Percentiles rank a stretch among this genome's conserved stretches.
phyloP scores from a whole-genome alignment of 2,113 vertebrate genomes.

The Tragelaphus scriptus region DNA sequence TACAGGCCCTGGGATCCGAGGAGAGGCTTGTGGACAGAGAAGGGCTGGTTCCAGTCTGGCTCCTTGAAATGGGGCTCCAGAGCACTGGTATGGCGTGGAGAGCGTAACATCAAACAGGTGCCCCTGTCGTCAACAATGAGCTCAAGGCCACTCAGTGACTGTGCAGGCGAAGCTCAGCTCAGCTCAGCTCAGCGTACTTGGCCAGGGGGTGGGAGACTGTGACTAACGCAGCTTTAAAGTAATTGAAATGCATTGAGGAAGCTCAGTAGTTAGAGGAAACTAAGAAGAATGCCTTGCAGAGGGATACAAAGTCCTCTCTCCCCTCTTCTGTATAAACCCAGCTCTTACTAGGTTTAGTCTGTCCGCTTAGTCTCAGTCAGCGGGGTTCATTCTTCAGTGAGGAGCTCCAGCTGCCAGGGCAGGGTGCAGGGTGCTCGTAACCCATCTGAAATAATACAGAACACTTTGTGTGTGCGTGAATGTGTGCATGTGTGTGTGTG shows the following conservation, averaged over 20 bases:
- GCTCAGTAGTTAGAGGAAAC: background rate
- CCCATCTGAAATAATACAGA: background rate
- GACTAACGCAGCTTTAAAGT: background rate
- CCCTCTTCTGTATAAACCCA: background rate
- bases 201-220: background rate
- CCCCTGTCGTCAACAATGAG: background rate
- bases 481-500: background rate
- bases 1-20: background rate
- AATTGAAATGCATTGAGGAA: background rate
- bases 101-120: background rate
- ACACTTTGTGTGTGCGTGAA: accelerated
- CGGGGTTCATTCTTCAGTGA: background rate
- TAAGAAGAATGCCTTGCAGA: background rate
- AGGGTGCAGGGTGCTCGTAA: background rate
- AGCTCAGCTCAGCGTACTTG: background rate
- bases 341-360: background rate
- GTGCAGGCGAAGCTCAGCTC: background rate
- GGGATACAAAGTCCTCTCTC: background rate
- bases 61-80: background rate
- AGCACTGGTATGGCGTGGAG: background rate
- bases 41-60: background rate
- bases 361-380: background rate
- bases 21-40: background rate
- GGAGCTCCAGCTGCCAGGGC: background rate
- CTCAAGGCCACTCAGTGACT: background rate